A percentile compares a stretch with the other conserved stretches of the same genome.
These are phyloP conservation scores for Alcedo quadribrachys DNA, from an alignment of 2,797 vertebrate genomes.

Conservation along the genomic window DNA sequence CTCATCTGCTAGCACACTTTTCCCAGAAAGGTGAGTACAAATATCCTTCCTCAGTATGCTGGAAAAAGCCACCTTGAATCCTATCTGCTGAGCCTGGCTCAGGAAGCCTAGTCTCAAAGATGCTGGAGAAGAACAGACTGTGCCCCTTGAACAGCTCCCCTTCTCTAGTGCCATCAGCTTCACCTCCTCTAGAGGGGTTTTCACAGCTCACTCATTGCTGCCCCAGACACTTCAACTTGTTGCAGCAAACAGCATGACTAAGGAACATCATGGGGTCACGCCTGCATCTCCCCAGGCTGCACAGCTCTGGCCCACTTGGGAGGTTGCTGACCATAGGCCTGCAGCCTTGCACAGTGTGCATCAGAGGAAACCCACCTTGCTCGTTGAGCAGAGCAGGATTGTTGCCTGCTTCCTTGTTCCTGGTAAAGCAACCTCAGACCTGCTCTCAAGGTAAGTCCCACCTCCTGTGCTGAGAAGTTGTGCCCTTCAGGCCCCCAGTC, in stretches of 20 bases:
- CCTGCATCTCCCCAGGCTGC: rapidly evolving
- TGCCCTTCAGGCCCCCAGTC: not conserved
- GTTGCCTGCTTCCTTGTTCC: not conserved
- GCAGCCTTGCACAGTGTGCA: rapidly evolving
- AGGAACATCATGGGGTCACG: rapidly evolving
- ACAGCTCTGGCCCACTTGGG: not conserved
- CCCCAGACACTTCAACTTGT: not conserved
- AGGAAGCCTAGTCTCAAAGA: not conserved
- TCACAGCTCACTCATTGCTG: not conserved
- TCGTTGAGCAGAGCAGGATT: not conserved
- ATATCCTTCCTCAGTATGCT: not conserved
- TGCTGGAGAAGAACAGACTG: not conserved
- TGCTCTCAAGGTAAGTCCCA: not conserved
- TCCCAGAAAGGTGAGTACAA: not conserved
- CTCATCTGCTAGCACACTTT: not conserved
- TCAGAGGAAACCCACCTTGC: not conserved
- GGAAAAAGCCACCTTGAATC: not conserved
- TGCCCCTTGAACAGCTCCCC: not conserved
- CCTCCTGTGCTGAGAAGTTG: not conserved
- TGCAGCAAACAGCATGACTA: not conserved
- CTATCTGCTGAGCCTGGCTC: rapidly evolving
- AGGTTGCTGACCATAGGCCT: not conserved
- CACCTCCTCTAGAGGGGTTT: not conserved
- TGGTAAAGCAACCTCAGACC: not conserved
- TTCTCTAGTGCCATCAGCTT: not conserved